Evolutionary conservation across 2,113 vertebrate genomes (phyloP).

Genomic region (Cavia porcellus): DNA sequence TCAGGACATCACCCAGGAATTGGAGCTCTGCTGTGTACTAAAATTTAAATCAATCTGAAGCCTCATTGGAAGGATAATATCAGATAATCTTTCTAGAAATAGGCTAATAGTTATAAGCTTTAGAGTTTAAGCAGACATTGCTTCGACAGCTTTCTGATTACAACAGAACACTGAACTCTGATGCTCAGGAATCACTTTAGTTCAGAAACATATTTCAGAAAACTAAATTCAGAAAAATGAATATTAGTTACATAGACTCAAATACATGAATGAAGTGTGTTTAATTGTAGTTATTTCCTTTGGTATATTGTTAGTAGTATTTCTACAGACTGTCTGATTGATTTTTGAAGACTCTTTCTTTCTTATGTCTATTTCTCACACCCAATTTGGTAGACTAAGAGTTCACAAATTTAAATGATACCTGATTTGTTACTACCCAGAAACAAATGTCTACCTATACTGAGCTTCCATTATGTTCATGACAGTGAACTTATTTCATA

Average conservation of each 20-base stretch:
- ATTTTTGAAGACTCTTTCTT: background rate
- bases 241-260: background rate
- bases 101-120: background rate
- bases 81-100: background rate
- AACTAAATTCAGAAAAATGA: slow-evolving; percentile 1
- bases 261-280: background rate
- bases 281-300: slow-evolving; percentile 18
- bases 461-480: background rate
- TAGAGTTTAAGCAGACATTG: background rate
- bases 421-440: background rate
- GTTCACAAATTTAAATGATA: background rate
- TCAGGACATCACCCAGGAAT: background rate
- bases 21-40: background rate
- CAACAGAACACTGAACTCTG: background rate
- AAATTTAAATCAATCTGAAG: background rate
- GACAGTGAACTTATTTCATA: background rate
- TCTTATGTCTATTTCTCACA: background rate
- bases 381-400: background rate
- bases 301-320: background rate
- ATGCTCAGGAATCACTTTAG: background rate
- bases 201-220: slow-evolving; percentile 18
- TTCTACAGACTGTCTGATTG: slow-evolving; percentile 1
- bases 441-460: background rate
- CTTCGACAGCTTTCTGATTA: background rate
- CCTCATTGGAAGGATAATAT: background rate